phyloP scores from a whole-genome alignment of 2,888 invertebrate genomes.

The Chrysolina haemoptera region DNA sequence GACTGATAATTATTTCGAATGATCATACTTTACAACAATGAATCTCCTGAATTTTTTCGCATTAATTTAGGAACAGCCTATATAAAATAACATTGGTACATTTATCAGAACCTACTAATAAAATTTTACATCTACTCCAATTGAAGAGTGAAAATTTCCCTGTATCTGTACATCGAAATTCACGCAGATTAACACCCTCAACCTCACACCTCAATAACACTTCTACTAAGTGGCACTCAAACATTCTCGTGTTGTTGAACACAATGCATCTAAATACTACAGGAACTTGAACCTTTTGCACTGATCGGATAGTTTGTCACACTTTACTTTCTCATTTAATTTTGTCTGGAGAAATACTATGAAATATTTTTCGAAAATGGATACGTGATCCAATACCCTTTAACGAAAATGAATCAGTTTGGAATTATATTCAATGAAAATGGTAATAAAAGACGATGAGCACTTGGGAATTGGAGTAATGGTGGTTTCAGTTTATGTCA shows the following conservation, averaged over 20 bases:
- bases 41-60: too few relatives aligned
- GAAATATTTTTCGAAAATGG: background rate
- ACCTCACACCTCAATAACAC: constrained; percentile 13
- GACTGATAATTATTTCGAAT: too few relatives aligned
- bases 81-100: too few relatives aligned
- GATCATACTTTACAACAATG: too few relatives aligned
- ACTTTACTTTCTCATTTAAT: background rate
- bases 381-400: too few relatives aligned
- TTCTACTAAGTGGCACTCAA: constrained; percentile 52
- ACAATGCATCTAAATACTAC: constrained; percentile 30
- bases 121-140: constrained; percentile 9
- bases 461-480: too few relatives aligned
- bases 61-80: too few relatives aligned
- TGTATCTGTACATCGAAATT: background rate
- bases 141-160: background rate
- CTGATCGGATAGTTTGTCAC: background rate
- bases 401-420: too few relatives aligned
- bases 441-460: too few relatives aligned
- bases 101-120: background rate
- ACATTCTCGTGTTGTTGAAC: constrained; percentile 52
- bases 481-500: too few relatives aligned
- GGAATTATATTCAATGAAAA: too few relatives aligned
- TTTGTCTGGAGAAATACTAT: background rate
- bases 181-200: background rate
- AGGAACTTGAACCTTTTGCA: background rate